Percentiles rank a stretch among this genome's conserved stretches.
Conservation (phyloP, 1,140 invertebrate genomes). For the Eupristina koningsbergeri region DNA sequence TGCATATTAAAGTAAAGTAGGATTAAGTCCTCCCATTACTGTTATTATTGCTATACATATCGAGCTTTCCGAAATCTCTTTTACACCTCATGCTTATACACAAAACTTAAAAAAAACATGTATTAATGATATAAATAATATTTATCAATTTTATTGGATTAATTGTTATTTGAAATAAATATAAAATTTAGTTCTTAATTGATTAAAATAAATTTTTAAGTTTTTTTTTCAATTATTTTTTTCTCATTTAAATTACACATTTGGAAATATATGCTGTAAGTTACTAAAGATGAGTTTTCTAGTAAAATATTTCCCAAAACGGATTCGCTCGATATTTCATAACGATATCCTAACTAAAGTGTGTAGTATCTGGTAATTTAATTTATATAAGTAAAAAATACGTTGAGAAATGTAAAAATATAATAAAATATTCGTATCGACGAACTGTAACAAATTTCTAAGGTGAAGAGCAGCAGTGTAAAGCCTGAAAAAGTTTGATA, state of each 20-base stretch:
- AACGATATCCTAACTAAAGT: slow-evolving; percentile 63
- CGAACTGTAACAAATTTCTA: slow-evolving; percentile 50
- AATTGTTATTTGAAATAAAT: too few relatives aligned
- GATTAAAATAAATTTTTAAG: slow-evolving; percentile 44
- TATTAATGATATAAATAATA: slow-evolving; percentile 35
- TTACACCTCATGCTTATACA: slow-evolving; percentile 49
- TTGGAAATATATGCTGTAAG: slow-evolving; percentile 24
- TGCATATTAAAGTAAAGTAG: slow-evolving; percentile 66
- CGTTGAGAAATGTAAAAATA: slow-evolving; percentile 61
- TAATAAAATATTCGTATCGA: slow-evolving; percentile 49
- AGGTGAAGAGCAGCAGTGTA: slow-evolving; percentile 45
- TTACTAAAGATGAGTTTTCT: slow-evolving; percentile 54
- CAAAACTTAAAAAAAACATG: slow-evolving; percentile 24
- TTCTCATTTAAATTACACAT: slow-evolving; percentile 38
- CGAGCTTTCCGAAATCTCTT: slow-evolving; percentile 53
- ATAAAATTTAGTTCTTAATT: slow-evolving; percentile 37
- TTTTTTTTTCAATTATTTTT: slow-evolving; percentile 44
- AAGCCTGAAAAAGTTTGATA: slow-evolving; percentile 52
- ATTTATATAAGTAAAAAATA: slow-evolving; percentile 65
- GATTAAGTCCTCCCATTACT: slow-evolving; percentile 61
- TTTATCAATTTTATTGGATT: slow-evolving; percentile 33
- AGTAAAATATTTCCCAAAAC: slow-evolving; percentile 55
- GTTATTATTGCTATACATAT: slow-evolving; percentile 59
- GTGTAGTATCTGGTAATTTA: slow-evolving; percentile 65
- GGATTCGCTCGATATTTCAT: slow-evolving; percentile 64